Percentiles rank a stretch among this genome's conserved stretches.
Evolutionary conservation across 2,797 vertebrate genomes (phyloP).

Genomic region (Aythya fuligula): DNA sequence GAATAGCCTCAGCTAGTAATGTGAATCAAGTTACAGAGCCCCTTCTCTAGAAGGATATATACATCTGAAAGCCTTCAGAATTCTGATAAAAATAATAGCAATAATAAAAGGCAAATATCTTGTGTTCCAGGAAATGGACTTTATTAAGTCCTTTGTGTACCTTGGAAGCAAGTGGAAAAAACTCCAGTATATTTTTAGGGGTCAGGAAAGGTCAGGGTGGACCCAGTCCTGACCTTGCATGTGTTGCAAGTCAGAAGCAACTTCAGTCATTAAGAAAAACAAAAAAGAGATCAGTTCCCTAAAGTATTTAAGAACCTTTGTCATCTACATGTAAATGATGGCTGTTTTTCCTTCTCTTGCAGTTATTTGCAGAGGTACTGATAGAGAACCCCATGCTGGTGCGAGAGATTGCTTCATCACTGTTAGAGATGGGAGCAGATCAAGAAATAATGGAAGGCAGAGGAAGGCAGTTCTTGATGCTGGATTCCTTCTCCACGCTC

Average conservation of each 20-base stretch:
- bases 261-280: background rate
- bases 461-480: slow-evolving; percentile 63
- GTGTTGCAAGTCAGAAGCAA: background rate
- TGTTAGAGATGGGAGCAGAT: slow-evolving; percentile 51
- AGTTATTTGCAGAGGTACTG: slow-evolving; percentile 81
- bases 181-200: background rate
- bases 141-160: background rate
- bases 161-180: background rate
- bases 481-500: slow-evolving; percentile 79
- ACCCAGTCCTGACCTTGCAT: background rate
- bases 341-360: background rate
- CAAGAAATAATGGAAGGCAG: slow-evolving; percentile 59
- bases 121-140: background rate
- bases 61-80: background rate
- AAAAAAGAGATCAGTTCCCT: background rate
- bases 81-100: background rate
- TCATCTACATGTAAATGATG: background rate
- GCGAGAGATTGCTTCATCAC: slow-evolving; percentile 68
- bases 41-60: background rate
- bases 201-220: background rate
- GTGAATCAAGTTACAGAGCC: background rate
- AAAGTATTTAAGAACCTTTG: background rate
- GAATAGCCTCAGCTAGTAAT: background rate
- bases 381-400: slow-evolving; percentile 78
- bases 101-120: background rate